Evolutionary conservation across 2,888 invertebrate species (phyloP).

Genomic region (Nephrocerus scutellatus): DNA sequence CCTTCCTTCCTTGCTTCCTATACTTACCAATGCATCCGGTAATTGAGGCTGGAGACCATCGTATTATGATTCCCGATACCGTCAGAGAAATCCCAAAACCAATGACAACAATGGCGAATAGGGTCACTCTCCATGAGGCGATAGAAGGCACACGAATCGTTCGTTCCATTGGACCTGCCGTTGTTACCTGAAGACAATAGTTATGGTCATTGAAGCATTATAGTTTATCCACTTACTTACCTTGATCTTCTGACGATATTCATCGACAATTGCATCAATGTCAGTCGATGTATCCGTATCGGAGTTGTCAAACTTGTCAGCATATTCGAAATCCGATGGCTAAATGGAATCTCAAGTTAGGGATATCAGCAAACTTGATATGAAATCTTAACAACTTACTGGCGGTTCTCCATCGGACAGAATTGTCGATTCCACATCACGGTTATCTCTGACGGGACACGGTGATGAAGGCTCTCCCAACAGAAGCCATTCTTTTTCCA

Average conservation of each 20-base stretch:
- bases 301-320: constrained; percentile 51
- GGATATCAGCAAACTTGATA: background rate
- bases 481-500: constrained; percentile 47
- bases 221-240: constrained; percentile 39
- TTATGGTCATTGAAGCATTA: background rate
- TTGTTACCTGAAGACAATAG: constrained; percentile 38
- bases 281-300: constrained; percentile 68
- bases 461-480: constrained; percentile 47
- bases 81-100: constrained; percentile 37
- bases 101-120: constrained; percentile 39
- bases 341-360: constrained; percentile 14
- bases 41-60: constrained; percentile 36
- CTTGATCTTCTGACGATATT: constrained; percentile 65
- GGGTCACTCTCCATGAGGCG: constrained; percentile 43
- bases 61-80: constrained; percentile 34
- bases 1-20: background rate
- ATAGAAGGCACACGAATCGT: constrained; percentile 43
- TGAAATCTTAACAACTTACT: constrained; percentile 28
- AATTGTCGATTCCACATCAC: constrained; percentile 44
- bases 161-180: constrained; percentile 46
- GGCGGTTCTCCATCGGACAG: constrained; percentile 43
- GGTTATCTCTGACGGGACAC: constrained; percentile 37
- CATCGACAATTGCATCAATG: constrained; percentile 70
- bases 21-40: constrained; percentile 36
- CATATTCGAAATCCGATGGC: constrained; percentile 44